These are phyloP conservation scores for Peromyscus attwateri DNA, from an alignment of 2,797 vertebrate genomes.

Conservation along the genomic window DNA sequence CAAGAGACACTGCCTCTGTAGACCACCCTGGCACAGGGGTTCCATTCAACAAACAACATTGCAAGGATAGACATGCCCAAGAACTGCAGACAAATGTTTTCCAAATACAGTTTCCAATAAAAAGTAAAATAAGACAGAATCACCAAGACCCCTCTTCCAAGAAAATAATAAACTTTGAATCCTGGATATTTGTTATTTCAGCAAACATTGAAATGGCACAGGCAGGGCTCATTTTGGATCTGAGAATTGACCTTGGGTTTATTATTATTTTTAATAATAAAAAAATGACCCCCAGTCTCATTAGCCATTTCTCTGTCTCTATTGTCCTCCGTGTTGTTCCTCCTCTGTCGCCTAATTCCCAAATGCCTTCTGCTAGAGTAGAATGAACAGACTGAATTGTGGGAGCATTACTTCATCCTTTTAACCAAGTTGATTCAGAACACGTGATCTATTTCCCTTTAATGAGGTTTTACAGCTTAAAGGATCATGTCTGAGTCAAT, in stretches of 20 bases:
- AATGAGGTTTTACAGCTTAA: constrained; percentile 50
- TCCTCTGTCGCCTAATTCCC: not conserved
- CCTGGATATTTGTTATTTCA: constrained; percentile 15
- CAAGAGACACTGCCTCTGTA: not conserved
- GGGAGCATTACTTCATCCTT: constrained; percentile 8
- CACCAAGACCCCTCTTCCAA: not conserved
- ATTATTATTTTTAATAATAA: constrained; percentile 25
- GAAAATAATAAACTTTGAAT: not conserved
- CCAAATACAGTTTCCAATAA: not conserved
- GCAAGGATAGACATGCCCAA: not conserved
- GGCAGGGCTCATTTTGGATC: not conserved
- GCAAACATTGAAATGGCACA: not conserved
- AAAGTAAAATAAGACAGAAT: not conserved
- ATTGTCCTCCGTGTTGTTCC: not conserved
- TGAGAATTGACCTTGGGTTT: not conserved
- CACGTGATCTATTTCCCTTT: constrained; percentile 28
- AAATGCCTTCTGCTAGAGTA: not conserved
- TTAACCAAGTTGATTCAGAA: constrained; percentile 23
- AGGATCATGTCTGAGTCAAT: constrained; percentile 81
- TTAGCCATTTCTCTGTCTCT: not conserved
- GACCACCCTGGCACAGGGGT: not conserved
- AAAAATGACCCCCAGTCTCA: not conserved
- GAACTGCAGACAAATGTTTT: not conserved
- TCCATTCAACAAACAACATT: not conserved
- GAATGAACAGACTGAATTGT: constrained; percentile 31